Evolutionary conservation across 2,797 vertebrate species (phyloP).

Genomic region (Myotis daubentonii): DNA sequence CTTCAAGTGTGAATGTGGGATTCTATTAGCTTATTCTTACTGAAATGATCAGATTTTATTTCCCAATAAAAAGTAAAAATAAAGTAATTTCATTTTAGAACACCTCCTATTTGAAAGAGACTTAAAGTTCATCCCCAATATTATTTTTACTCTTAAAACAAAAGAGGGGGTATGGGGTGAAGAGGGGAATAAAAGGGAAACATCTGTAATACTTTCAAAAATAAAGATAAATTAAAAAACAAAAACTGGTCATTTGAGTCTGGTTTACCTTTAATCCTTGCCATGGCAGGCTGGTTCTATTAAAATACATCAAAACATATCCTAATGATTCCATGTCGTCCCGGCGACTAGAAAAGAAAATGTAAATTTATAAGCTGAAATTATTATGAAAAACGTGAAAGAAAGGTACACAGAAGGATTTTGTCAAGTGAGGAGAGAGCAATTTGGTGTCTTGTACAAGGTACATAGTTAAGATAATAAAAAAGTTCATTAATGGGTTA

Average conservation of each 20-base stretch:
- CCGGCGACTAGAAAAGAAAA: slow-evolving; percentile 91
- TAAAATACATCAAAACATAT: slow-evolving; percentile 99
- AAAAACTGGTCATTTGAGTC: neutral
- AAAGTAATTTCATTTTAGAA: neutral
- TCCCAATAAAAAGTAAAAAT: slow-evolving; percentile 2
- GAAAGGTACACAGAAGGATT: neutral
- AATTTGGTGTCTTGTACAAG: neutral
- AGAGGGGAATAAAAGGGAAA: neutral
- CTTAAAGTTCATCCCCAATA: neutral
- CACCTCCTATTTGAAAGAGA: neutral
- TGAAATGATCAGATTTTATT: neutral
- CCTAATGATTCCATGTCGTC: slow-evolving; percentile 99
- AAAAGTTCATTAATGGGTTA: neutral
- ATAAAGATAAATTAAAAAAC: neutral
- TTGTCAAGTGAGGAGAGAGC: neutral
- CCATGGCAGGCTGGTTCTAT: slow-evolving; percentile 99
- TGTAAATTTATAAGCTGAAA: neutral
- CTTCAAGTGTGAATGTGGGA: neutral
- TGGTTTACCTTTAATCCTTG: slow-evolving; percentile 97
- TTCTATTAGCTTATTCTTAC: slow-evolving; percentile 14
- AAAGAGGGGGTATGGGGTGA: neutral
- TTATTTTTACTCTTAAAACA: neutral
- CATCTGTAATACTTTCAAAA: neutral
- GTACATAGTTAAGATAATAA: neutral
- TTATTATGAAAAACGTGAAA: neutral